phyloP scores from a whole-genome alignment of 2,797 vertebrate species.

The Lagocephalus sceleratus region DNA sequence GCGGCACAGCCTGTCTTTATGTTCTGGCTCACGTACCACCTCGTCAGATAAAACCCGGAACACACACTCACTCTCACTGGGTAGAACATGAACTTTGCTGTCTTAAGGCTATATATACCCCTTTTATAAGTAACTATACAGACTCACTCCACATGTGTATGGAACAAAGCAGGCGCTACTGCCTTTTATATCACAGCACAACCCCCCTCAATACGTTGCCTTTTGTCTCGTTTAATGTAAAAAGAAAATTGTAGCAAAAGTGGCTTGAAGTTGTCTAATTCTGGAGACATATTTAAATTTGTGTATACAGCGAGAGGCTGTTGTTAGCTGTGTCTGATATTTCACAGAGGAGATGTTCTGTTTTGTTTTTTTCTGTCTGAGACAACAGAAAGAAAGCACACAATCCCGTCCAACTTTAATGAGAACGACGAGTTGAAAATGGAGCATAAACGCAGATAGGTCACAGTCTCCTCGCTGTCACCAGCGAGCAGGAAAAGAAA shows the following conservation, averaged over 20 bases:
- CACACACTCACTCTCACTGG: slow-evolving; percentile 4
- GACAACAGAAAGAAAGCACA: slow-evolving; percentile 32
- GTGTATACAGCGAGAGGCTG: slow-evolving; percentile 27
- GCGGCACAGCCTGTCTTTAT: slow-evolving; percentile 88
- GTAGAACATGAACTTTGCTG: slow-evolving; percentile 25
- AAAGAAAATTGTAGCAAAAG: slow-evolving; percentile 41
- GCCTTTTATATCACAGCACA: slow-evolving; percentile 45
- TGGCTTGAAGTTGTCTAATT: slow-evolving; percentile 59
- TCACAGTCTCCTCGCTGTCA: neutral
- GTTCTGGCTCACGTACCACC: slow-evolving; percentile 93
- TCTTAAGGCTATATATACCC: slow-evolving; percentile 11
- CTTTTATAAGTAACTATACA: slow-evolving; percentile 7
- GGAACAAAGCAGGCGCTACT: slow-evolving; percentile 25
- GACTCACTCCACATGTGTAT: slow-evolving; percentile 9
- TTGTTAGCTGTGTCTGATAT: slow-evolving; percentile 15
- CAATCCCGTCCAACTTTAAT: slow-evolving; percentile 23
- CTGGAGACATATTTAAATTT: slow-evolving; percentile 57
- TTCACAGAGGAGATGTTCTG: slow-evolving; percentile 6
- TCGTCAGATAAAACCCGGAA: slow-evolving; percentile 77
- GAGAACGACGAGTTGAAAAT: slow-evolving; percentile 8
- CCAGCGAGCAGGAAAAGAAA: slow-evolving; percentile 4
- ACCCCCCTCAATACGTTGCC: slow-evolving; percentile 37
- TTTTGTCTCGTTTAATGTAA: slow-evolving; percentile 41
- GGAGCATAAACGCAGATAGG: slow-evolving; percentile 1
- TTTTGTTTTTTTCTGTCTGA: slow-evolving; percentile 17